Conservation (phyloP, 1,140 invertebrate species). For the Hycleus cichorii region DNA sequence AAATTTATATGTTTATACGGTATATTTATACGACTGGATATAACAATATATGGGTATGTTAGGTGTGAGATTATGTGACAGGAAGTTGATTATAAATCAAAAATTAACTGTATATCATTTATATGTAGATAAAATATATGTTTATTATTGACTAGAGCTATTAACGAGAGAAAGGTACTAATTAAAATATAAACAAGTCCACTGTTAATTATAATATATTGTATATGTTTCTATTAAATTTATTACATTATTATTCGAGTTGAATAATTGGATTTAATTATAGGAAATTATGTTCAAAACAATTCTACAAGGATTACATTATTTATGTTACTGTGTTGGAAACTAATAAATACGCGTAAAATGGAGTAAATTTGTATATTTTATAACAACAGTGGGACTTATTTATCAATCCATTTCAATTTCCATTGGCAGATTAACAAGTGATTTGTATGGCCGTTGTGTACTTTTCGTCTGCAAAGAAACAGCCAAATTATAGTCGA, state of each 20-base stretch:
- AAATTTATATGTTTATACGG: too few relatives aligned
- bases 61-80: conserved; percentile 29
- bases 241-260: conserved; percentile 23
- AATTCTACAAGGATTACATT: conserved; percentile 14
- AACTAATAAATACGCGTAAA: too few relatives aligned
- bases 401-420: too few relatives aligned
- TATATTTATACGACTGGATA: too few relatives aligned
- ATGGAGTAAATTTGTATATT: too few relatives aligned
- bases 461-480: too few relatives aligned
- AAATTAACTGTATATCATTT: conserved; percentile 23
- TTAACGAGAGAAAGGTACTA: conserved; percentile 28
- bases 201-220: conserved; percentile 25
- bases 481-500: too few relatives aligned
- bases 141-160: conserved; percentile 23
- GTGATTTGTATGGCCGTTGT: too few relatives aligned
- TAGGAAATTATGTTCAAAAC: conserved; percentile 23
- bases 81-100: conserved; percentile 29
- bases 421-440: too few relatives aligned
- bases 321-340: not conserved
- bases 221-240: conserved; percentile 19
- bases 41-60: conserved; percentile 3
- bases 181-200: conserved; percentile 29
- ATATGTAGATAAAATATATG: conserved; percentile 17
- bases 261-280: conserved; percentile 29
- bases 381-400: too few relatives aligned